phyloP scores from a whole-genome alignment of 2,113 vertebrate genomes.

The Bos javanicus region DNA sequence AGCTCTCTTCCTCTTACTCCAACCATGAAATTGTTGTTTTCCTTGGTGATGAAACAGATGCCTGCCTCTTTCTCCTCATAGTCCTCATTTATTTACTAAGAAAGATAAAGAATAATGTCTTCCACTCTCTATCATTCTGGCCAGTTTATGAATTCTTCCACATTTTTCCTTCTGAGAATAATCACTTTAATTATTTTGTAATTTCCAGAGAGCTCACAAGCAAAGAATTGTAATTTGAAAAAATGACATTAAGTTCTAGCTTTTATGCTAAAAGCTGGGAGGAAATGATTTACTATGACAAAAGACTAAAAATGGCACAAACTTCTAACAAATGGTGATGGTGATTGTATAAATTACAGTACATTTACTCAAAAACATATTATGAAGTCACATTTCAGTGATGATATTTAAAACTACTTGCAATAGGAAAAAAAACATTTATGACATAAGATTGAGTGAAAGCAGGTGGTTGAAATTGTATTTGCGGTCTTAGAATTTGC shows the following conservation, averaged over 20 bases:
- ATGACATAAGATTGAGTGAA: neutral
- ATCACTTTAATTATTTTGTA: neutral
- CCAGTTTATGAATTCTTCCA: neutral
- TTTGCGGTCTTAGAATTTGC: conserved; percentile 20
- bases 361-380: neutral
- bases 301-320: neutral
- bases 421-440: conserved; percentile 15
- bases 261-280: neutral
- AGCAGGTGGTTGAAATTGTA: neutral
- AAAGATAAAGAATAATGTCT: neutral
- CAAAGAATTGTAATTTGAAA: neutral
- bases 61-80: neutral
- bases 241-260: neutral
- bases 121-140: neutral
- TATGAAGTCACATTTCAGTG: neutral
- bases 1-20: neutral
- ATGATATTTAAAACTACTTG: neutral
- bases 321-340: neutral
- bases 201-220: neutral
- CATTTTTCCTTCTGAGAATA: neutral
- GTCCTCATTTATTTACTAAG: neutral
- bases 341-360: neutral
- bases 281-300: neutral
- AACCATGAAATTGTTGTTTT: neutral
- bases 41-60: neutral